Base-by-base conservation (phyloP, 2,113 vertebrate genomes). In the Deroptyus accipitrinus region DNA sequence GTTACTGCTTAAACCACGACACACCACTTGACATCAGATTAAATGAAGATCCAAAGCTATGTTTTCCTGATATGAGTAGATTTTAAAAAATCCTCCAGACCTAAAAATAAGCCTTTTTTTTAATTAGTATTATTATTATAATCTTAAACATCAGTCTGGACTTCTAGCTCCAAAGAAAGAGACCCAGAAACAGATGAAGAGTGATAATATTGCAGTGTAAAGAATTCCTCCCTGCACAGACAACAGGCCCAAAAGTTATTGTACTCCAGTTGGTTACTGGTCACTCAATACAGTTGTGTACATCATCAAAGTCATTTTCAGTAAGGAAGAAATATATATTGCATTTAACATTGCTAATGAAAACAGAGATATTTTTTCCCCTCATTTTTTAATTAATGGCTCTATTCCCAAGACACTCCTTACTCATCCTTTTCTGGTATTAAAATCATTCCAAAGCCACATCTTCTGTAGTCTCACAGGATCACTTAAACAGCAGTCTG, bases 61-160 rank as follows among this genome's bases (percentile, higher is more conserved):
- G 1, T 72, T 75, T 85, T 76, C 17, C 20, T 13, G 8, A 14
- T 49, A 6, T 35, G 3, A 66, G 7, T 23, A 62, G 27, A 35
- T 42, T n/a, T 76, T 14, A 66, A 85, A 85, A 64, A 69, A 9
- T 69, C 35, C 51, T 48, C 10, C 15, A 88, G 17, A 37, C 30
- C 13, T 44, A 57, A 73, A 84, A 83, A 59, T 12, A 44, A 44
- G 42, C 42, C 17, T 42, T 22, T 15, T 51, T 66, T 49, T 16
- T 3, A 13, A 55, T 55, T 31, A 64, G 25, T 22, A 4, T 55
- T 64, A 84, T 70, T 33, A 37, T 68, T 63, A 64, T 19, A 74
- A 74, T 4, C 4, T 1, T 19, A 10, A 42, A 7, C 11, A 59
- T 63, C 30, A 35, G 27, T 7, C 46, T 55, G 6, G 31, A 0